Evolutionary conservation across 2,888 invertebrate genomes (phyloP).

Genomic region (Norana najaformis): DNA sequence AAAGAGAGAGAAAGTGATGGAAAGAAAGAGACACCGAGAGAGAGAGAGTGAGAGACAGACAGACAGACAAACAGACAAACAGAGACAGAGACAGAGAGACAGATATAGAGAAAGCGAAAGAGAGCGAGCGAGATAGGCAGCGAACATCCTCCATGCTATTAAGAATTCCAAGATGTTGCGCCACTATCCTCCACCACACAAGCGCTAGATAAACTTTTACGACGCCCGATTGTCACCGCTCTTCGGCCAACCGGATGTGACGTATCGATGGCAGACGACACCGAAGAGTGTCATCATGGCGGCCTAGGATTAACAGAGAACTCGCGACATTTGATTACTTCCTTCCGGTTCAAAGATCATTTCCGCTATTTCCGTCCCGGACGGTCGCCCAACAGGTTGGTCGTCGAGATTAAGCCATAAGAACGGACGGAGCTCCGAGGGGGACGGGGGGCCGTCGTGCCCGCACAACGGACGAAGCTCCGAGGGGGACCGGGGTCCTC

Average conservation of each 20-base stretch:
- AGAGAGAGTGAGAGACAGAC: too few relatives aligned
- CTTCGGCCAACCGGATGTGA: background rate
- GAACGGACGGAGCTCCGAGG: background rate
- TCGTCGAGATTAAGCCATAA: background rate
- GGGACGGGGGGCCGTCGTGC: background rate
- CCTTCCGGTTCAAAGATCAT: background rate
- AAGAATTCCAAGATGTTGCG: background rate
- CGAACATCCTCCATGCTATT: too few relatives aligned
- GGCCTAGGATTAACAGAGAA: background rate
- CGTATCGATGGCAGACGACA: slow-evolving; percentile 6
- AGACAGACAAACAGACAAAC: too few relatives aligned
- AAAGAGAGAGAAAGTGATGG: too few relatives aligned
- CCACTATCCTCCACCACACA: background rate
- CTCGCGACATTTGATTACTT: slow-evolving; percentile 16
- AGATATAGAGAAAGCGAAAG: too few relatives aligned
- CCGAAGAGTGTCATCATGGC: slow-evolving; percentile 6
- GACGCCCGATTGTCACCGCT: background rate
- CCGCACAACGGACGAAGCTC: background rate
- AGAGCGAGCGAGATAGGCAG: too few relatives aligned
- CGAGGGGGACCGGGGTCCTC: background rate
- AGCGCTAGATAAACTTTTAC: slow-evolving; percentile 23
- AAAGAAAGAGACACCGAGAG: too few relatives aligned
- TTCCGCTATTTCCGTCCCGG: background rate
- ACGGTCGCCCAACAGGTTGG: background rate
- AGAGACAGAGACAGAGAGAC: too few relatives aligned